A percentile compares a stretch with the other conserved stretches of the same genome.
Evolutionary conservation across 2,113 vertebrate genomes (phyloP).

Genomic region (Tragelaphus imberbis): DNA sequence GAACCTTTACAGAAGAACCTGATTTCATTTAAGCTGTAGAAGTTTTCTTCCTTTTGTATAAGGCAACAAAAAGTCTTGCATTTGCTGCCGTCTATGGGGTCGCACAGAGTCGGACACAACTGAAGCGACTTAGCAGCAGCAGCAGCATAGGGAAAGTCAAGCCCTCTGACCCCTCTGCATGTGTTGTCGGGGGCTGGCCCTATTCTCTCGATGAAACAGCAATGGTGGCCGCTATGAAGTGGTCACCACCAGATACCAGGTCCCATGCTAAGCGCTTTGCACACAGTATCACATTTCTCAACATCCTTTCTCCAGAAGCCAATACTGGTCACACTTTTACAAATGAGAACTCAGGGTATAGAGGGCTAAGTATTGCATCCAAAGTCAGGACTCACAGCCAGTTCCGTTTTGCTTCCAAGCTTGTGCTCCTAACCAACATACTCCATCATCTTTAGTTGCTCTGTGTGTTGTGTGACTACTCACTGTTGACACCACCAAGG

Average conservation of each 20-base stretch:
- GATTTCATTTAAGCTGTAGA: background rate
- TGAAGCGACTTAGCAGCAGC: background rate
- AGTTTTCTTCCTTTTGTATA: background rate
- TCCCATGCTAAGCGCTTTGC: background rate
- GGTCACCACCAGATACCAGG: background rate
- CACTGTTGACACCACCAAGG: too few relatives aligned
- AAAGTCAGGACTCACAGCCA: background rate
- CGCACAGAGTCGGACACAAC: background rate
- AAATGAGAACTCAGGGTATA: background rate
- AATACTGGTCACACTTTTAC: background rate
- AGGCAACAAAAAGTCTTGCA: background rate
- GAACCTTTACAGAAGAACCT: background rate
- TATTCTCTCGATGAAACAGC: background rate
- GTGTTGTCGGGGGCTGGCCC: rapidly evolving
- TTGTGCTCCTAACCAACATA: background rate
- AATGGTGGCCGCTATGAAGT: background rate
- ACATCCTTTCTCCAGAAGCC: background rate
- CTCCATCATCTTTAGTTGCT: rapidly evolving
- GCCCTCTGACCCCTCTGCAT: background rate
- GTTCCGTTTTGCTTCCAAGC: background rate
- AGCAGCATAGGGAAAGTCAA: background rate
- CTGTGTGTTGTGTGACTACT: background rate
- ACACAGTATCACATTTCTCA: background rate
- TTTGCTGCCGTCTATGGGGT: background rate
- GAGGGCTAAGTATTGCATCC: background rate